Conservation (phyloP, 2,888 invertebrate genomes). For the Ceramica pisi region DNA sequence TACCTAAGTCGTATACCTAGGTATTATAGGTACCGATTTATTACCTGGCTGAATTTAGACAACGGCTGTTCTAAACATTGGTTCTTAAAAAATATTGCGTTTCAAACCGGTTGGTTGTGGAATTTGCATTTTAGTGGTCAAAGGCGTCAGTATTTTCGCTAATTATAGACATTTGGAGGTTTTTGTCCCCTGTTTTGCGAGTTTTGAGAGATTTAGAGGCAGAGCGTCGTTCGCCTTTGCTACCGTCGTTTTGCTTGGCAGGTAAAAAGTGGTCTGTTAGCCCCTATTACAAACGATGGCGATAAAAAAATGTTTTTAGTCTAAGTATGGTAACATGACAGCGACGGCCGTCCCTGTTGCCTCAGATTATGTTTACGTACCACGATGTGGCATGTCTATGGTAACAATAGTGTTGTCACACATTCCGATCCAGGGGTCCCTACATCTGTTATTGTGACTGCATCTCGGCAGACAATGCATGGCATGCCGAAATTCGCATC, state of each 20-base stretch:
- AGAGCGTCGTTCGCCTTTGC: conserved; percentile 20
- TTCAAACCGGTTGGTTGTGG: conserved; percentile 62
- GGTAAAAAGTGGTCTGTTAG: conserved; percentile 34
- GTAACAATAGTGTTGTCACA: conserved; percentile 33
- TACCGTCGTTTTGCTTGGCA: conserved; percentile 24
- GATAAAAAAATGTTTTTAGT: conserved; percentile 4
- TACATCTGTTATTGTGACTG: conserved; percentile 12
- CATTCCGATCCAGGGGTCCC: conserved; percentile 12
- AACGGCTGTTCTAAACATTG: conserved; percentile 59
- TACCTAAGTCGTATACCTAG: conserved; percentile 74
- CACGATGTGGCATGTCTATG: not conserved
- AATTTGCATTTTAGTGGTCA: conserved; percentile 61
- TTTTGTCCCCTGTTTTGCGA: conserved; percentile 48
- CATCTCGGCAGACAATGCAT: conserved; percentile 31
- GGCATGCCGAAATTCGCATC: conserved; percentile 36
- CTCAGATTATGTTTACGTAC: not conserved
- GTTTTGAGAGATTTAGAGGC: conserved; percentile 41
- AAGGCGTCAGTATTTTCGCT: conserved; percentile 55
- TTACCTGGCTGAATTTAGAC: conserved; percentile 68
- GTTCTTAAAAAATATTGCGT: conserved; percentile 54
- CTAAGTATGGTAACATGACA: conserved; percentile 7
- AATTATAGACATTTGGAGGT: conserved; percentile 56
- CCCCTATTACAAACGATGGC: conserved; percentile 2
- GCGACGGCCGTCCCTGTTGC: not conserved
- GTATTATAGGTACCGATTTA: conserved; percentile 43